Evolutionary conservation across 2,797 vertebrate species (phyloP), one percentile per base, ranked within the genome.

Genomic region (Labroides dimidiatus): DNA sequence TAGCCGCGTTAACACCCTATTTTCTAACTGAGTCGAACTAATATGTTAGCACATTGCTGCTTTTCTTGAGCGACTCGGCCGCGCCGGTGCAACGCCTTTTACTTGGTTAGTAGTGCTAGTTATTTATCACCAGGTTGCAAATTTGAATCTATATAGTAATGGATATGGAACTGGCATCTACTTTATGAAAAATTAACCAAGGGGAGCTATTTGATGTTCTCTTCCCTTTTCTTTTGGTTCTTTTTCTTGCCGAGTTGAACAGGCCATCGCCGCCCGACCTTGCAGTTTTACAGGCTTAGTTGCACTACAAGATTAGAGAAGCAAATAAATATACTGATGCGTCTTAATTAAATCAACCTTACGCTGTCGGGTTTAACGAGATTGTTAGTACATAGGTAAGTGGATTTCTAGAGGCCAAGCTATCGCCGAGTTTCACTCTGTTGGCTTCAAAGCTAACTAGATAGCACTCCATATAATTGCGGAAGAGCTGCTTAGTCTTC

Each of bases 181-280:
- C 52, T 57, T 72, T 13, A 17, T 21, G 2, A 24, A 16, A 54
- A 69, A 75, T 62, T 14, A 36, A 17, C 30, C 55, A 20, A 42
- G n/a, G 37, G 75, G 23, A 33, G 23, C 58, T 55, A 16, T 55
- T 76, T 66, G 63, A 78, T 78, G 68, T 75, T 7, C 30, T 2
- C 13, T 4, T 39, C 11, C 37, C 13, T 39, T 39, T 39, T 39
- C 3, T 39, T 39, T 14, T 11, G 0, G 10, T 51, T 61, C 63
- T 48, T 43, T 44, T 44, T 62, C 65, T 65, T 17, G 27, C 42
- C 78, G 37, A 83, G 70, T 65, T 55, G 72, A 70, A 59, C 73
- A 83, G 90, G 89, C 89, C 90, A 80, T 64, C 56, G 56, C 74
- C 84, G 81, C 80, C 90, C 91, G 91, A 93, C 90, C 91, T 92